These are phyloP conservation scores for Lycodopsis pacificus DNA, from an alignment of 2,797 vertebrate genomes.

Conservation along the genomic window DNA sequence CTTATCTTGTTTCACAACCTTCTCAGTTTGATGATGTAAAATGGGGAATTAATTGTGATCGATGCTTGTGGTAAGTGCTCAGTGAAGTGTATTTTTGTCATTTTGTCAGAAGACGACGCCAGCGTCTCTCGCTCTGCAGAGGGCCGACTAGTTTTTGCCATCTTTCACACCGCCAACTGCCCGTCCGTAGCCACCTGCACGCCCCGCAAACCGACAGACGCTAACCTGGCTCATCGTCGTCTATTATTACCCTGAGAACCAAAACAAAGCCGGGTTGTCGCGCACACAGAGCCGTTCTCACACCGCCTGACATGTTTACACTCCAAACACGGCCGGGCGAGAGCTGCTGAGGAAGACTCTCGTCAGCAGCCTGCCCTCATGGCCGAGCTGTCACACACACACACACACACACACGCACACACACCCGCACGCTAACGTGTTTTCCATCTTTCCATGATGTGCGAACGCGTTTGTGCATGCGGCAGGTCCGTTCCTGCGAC, in stretches of 20 bases:
- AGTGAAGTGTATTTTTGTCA: conserved; percentile 3
- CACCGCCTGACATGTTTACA: conserved; percentile 83
- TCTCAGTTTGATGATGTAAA: conserved; percentile 23
- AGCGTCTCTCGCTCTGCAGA: conserved; percentile 5
- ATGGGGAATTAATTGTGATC: conserved; percentile 14
- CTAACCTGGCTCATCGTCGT: conserved; percentile 65
- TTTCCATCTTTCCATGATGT: conserved; percentile 4
- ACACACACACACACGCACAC: conserved; percentile 7
- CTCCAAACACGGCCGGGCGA: conserved; percentile 77
- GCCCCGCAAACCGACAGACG: conserved; percentile 25
- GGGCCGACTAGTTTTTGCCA: conserved; percentile 25
- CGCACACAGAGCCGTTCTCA: conserved; percentile 72
- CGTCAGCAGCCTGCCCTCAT: conserved; percentile 77
- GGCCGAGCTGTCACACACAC: conserved; percentile 41
- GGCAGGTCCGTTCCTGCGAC: no score
- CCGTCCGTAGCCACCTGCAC: conserved; percentile 56
- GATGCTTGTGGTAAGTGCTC: conserved; percentile 27
- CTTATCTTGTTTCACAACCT: conserved; percentile 30
- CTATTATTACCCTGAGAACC: conserved; percentile 80
- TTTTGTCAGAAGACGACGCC: conserved; percentile 7
- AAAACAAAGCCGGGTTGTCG: conserved; percentile 65
- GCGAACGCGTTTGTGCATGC: no score
- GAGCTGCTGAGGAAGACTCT: conserved; percentile 75
- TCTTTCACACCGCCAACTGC: neutral
- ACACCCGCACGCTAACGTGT: conserved; percentile 9